Base-by-base conservation (phyloP, 1,140 invertebrate species). In the Drosophila sulfurigaster region DNA sequence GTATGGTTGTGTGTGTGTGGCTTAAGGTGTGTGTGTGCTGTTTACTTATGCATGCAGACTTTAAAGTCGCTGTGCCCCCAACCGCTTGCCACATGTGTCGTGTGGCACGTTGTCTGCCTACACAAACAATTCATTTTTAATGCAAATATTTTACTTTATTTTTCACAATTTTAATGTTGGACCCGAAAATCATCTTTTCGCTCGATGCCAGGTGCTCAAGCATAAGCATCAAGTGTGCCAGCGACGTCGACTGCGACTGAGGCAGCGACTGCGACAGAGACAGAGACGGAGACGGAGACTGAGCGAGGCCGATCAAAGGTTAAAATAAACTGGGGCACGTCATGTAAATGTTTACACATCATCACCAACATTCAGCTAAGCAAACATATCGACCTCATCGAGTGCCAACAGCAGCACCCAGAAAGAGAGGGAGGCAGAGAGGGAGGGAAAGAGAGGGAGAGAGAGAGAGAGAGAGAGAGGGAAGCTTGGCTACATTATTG, bases 291-390 rank as follows among this genome's bases (percentile, higher is more conserved):
- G 20, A 10, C 41, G 4, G 15, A 10, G 11, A 38, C 52, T 6
- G 60, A 52, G 46, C 16, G 67, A 43, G 51, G 56, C 77, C 77
- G 85, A 89, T 89, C 85, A 89, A 89, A 89, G 85, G 85, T 89
- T 89, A 89, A 89, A 89, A 89, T 89, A 89, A 89, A 89, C 85
- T 89, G 85, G 85, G 88, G 81, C 85, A 89, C 85, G 85, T 89
- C 85, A 89, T 89, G 85, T 89, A 89, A 89, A 89, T 89, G 85
- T 89, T 89, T 89, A 89, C 85, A 89, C 85, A 89, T 89, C 85
- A 89, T 89, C 85, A 89, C 85, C 85, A 89, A 89, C 85, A 89
- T 89, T 89, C 85, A 89, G 85, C 85, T 89, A 89, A 89, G 85
- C 85, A 89, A 89, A 89, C 85, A 89, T 89, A 89, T 89, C 85